phyloP scores from a whole-genome alignment of 2,888 invertebrate genomes.

The Alviniconcha strummeri region DNA sequence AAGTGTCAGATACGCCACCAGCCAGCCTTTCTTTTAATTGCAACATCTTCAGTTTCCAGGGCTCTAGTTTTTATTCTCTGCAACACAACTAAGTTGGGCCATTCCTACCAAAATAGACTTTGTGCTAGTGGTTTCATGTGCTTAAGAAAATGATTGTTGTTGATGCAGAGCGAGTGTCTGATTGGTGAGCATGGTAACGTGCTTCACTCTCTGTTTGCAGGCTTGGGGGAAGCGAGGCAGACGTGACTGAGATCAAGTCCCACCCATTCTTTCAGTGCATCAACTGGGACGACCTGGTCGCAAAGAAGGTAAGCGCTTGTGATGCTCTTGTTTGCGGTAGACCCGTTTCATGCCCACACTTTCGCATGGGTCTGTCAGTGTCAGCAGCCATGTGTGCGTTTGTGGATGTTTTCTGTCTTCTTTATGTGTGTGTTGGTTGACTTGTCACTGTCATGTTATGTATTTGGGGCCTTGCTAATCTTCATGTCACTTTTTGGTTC shows the following conservation, averaged over 20 bases:
- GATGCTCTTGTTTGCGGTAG: neutral
- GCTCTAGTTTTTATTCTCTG: too few species aligned
- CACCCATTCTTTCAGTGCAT: constrained; percentile 96
- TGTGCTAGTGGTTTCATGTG: too few species aligned
- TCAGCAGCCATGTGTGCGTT: neutral
- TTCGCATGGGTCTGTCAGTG: neutral
- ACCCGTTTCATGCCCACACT: neutral
- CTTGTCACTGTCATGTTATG: neutral
- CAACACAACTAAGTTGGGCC: too few species aligned
- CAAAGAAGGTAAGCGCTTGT: constrained; percentile 84
- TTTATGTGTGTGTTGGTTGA: neutral
- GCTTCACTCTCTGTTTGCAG: constrained; percentile 55
- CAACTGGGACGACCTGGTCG: constrained; percentile 94
- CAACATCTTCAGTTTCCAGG: too few species aligned
- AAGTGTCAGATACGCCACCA: too few species aligned
- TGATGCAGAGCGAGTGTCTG: too few species aligned
- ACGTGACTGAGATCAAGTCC: constrained; percentile 94
- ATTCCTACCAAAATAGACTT: too few species aligned
- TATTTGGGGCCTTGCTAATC: neutral
- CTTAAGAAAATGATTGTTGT: too few species aligned
- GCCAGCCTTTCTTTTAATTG: too few species aligned
- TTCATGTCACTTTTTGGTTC: neutral
- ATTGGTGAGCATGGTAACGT: neutral
- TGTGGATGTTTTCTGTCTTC: neutral
- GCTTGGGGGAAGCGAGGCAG: constrained; percentile 90